Evolutionary conservation across 2,888 invertebrate genomes (phyloP), one percentile per base, ranked within the genome.

Genomic region (Standfussiana lucernea): DNA sequence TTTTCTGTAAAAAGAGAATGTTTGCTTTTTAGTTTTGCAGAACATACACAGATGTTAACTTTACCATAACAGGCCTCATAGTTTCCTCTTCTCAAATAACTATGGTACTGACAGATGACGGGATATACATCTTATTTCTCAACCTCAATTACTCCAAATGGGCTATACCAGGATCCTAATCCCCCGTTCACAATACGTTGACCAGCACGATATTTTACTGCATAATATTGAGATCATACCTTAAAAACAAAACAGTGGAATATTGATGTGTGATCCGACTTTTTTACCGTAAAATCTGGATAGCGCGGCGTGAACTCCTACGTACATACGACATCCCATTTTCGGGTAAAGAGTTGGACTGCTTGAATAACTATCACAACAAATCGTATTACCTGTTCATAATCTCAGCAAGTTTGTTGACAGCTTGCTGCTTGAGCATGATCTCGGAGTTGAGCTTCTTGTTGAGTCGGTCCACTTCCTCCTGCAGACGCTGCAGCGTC

Each of bases 341-440:
- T 53, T 59, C 32, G 15, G 32, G 32, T 56, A 56, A 53, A 28
- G 4, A 1, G 6, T 56, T 56, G 1, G 15, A 28, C 56, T 56
- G 2, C 56, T 56, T 56, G 59, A 32, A 32, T 21, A 32, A 32
- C 8, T 59, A 4, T 35, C 21, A 35, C 35, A 59, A 32, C 13
- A 32, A 59, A 32, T 32, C 1, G 13, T 40, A 18, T 66, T 79
- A 99, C 91, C 99, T 98, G 94, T 99, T 99, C 98, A 99, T 98
- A 81, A 99, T 98, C 96, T 99, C 99, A 10, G 99, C 99, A 84
- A 99, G 97, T 94, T 99, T 99, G 95, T 99, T 99, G 84, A 99
- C 99, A 71, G 99, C 99, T 96, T 99, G 98, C 93, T 98, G 98
- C 93, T 99, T 99, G 90, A 99, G 97, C 92, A 99, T 95, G 92